Base-by-base conservation (phyloP, 2,113 vertebrate genomes). In the Probosciger aterrimus region DNA sequence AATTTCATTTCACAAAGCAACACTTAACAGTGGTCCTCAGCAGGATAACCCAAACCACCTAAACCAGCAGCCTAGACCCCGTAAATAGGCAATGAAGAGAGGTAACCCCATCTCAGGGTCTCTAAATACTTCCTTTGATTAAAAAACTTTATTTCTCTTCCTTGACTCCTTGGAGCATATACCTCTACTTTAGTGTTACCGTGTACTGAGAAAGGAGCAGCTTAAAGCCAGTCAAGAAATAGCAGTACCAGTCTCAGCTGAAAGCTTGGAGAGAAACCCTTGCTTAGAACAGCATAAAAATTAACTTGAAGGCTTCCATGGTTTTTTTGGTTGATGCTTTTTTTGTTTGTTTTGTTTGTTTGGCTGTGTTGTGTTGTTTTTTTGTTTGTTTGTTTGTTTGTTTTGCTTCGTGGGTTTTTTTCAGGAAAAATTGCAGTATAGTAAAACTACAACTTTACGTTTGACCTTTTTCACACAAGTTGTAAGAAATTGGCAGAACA, bases 51-150 rank as follows among this genome's bases (percentile, higher is more conserved):
- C 60, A 94, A 90, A 86, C 28, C 33, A 70, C n/a, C 79, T 90
- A 92, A 95, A 92, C 94, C 79, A 97, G 63, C 85, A 95, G 60
- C 88, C 92, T 86, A 90, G 94, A 92, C 86, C 77, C 24, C 2
- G 0, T 80, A 83, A 96, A 73, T 75, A 92, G 92, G 70, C 76
- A 67, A 18, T 49, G 43, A 91, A 94, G 96, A 74, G 37, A 92
- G 37, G 41, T 83, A 92, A 92, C 41, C 8, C 9, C 8, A 14
- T 83, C 50, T 82, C 47, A 91, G 60, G 23, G 19, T 80, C 55
- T 88, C 13, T 67, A n/a, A 86, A 37, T 84, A 53, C 44, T 50
- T 89, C 60, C 46, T 78, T 91, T 67, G 77, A 39, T 83, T 81
- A 86, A 47, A 53, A 95, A 94, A 86, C 76, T 88, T 57, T 57